Conservation (phyloP, 2,113 vertebrate genomes). For the Colaptes auratus region DNA sequence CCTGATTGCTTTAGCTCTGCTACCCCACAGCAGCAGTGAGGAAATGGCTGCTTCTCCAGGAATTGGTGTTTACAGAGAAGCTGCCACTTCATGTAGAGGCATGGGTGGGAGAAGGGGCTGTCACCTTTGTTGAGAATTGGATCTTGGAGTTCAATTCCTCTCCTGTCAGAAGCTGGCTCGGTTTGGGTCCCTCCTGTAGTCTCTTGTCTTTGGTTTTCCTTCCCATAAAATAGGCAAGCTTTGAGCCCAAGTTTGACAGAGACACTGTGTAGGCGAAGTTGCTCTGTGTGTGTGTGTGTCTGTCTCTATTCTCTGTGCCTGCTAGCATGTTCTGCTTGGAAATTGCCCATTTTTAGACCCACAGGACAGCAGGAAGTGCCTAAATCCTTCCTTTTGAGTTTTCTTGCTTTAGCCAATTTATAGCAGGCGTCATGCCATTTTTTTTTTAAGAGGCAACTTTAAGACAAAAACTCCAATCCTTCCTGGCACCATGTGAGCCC, state of each 20-base stretch:
- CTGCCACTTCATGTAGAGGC: not conserved
- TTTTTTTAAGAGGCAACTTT: constrained; percentile 62
- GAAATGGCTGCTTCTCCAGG: not conserved
- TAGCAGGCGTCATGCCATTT: constrained; percentile 10
- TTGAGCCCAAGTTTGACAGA: not conserved
- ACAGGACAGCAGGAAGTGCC: constrained; percentile 49
- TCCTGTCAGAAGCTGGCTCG: not conserved
- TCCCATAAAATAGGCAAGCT: not conserved
- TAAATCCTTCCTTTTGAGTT: constrained; percentile 30
- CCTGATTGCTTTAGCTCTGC: not conserved
- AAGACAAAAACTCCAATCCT: constrained; percentile 58
- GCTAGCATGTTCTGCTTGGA: not conserved
- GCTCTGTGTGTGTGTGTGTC: not conserved
- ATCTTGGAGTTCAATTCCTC: not conserved
- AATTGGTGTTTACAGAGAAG: not conserved
- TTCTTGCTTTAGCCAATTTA: constrained; percentile 42
- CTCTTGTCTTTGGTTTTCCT: not conserved
- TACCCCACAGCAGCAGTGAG: not conserved
- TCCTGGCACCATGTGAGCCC: constrained; percentile 63
- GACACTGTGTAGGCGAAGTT: not conserved
- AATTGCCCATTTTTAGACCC: constrained; percentile 25
- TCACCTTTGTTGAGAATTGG: not conserved
- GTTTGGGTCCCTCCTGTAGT: not conserved
- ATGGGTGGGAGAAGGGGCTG: not conserved
- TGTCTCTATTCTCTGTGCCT: not conserved